Percentiles rank a stretch among this genome's conserved stretches.
Evolutionary conservation across 53 echinoderm and acorn worm species (phyloP).

Genomic region (Actinopyga echinites): DNA sequence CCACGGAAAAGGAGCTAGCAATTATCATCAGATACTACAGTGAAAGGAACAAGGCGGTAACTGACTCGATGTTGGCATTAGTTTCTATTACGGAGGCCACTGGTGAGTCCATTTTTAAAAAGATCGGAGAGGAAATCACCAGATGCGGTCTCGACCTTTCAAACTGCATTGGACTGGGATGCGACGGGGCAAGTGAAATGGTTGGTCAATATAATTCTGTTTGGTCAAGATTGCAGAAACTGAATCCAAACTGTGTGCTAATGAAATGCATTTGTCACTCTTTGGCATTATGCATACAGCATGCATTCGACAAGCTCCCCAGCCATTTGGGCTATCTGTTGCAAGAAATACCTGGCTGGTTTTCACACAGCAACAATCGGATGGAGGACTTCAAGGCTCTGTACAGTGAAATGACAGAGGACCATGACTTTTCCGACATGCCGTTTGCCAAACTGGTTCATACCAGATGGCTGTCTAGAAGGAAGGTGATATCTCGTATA

Average conservation of each 20-base stretch:
- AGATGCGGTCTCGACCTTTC: background rate
- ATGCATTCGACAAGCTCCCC: slow-evolving; percentile 27
- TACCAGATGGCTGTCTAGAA: slow-evolving; percentile 18
- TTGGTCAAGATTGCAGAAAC: slow-evolving; percentile 20
- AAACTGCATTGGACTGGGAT: slow-evolving; percentile 18
- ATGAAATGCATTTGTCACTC: slow-evolving; percentile 30
- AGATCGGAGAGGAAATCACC: background rate
- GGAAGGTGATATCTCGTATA: slow-evolving; percentile 24
- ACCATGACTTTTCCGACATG: background rate
- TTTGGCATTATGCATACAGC: slow-evolving; percentile 5
- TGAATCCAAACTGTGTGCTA: slow-evolving; percentile 10
- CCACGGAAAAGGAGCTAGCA: slow-evolving; percentile 15
- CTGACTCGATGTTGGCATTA: background rate
- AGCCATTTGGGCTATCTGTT: background rate
- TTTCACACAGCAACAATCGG: slow-evolving; percentile 15
- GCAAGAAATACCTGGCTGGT: slow-evolving; percentile 35
- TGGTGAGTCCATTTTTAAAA: slow-evolving; percentile 12
- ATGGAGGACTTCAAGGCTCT: slow-evolving; percentile 1
- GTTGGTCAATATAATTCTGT: slow-evolving; percentile 35
- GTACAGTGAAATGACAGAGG: background rate
- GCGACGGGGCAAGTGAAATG: slow-evolving; percentile 20
- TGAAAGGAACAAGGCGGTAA: slow-evolving; percentile 3
- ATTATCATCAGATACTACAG: slow-evolving; percentile 25
- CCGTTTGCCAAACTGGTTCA: slow-evolving; percentile 17
- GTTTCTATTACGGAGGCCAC: background rate